Conservation (phyloP, 2,797 vertebrate genomes). For the Labroides dimidiatus region DNA sequence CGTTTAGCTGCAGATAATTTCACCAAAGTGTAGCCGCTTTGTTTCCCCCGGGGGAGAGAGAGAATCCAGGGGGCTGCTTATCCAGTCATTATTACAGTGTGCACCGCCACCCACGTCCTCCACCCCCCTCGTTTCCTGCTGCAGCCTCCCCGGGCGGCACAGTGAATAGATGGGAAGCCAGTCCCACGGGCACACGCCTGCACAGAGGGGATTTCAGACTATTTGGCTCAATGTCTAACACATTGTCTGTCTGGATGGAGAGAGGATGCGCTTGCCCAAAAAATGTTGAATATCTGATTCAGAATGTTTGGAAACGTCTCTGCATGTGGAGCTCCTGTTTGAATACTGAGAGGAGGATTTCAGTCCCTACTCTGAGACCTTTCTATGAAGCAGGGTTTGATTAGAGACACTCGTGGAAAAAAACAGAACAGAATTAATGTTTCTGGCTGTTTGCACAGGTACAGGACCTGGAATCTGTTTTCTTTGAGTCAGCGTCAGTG, state of each 20-base stretch:
- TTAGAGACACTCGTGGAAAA: background rate
- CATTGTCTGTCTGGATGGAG: constrained; percentile 32
- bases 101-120: constrained; percentile 21
- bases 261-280: background rate
- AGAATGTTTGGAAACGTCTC: constrained; percentile 23
- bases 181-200: constrained; percentile 38
- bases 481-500: too few relatives aligned
- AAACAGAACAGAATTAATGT: too few relatives aligned
- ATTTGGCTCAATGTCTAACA: constrained; percentile 34
- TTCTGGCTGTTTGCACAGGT: too few relatives aligned
- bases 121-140: constrained; percentile 30
- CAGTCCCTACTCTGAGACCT: background rate
- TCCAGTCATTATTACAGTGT: constrained; percentile 67
- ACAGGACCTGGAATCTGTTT: too few relatives aligned
- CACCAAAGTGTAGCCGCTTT: constrained; percentile 38
- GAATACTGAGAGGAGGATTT: constrained; percentile 1
- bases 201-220: constrained; percentile 50
- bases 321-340: constrained; percentile 4
- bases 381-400: background rate
- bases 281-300: constrained; percentile 31
- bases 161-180: constrained; percentile 61
- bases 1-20: constrained; percentile 63
- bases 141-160: constrained; percentile 24
- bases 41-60: constrained; percentile 53
- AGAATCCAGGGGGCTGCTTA: constrained; percentile 53